Percentiles rank a stretch among this genome's conserved stretches.
Evolutionary conservation across 1,140 invertebrate species (phyloP).

Genomic region (Rhagoletis pomonella): DNA sequence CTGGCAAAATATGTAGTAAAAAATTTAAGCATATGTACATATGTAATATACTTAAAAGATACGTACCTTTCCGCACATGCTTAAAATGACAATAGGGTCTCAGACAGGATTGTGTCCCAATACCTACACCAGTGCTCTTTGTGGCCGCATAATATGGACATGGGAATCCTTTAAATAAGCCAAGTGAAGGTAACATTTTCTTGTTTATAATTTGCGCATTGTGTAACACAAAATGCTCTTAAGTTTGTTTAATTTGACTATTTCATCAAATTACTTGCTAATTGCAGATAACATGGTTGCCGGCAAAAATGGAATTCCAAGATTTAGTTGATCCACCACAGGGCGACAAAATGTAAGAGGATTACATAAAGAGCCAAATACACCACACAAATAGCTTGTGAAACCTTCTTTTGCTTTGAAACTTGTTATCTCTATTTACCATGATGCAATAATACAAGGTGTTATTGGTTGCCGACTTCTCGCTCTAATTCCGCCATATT

Average conservation of each 20-base stretch:
- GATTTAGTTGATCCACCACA: neutral
- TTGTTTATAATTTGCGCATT: neutral
- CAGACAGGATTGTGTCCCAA: constrained; percentile 78
- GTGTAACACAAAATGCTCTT: neutral
- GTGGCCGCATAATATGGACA: constrained; percentile 84
- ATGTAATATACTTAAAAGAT: neutral
- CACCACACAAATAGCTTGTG: no score
- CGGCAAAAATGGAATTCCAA: constrained; percentile 1
- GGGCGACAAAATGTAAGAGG: neutral
- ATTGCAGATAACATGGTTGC: neutral
- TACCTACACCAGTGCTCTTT: neutral
- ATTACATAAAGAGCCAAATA: no score
- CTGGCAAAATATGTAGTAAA: constrained; percentile 56
- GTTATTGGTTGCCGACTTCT: no score
- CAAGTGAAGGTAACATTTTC: constrained; percentile 89
- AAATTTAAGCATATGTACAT: neutral
- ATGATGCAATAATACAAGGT: no score
- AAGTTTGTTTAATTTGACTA: constrained; percentile 35
- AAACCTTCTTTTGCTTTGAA: no score
- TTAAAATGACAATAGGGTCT: constrained; percentile 92
- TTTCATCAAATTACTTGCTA: constrained; percentile 10
- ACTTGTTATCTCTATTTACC: no score
- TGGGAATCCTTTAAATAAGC: constrained; percentile 86
- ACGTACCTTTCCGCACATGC: constrained; percentile 83
- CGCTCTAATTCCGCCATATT: no score